Evolutionary conservation across 1,140 invertebrate genomes (phyloP).

Genomic region (Ceratosolen fusciceps): DNA sequence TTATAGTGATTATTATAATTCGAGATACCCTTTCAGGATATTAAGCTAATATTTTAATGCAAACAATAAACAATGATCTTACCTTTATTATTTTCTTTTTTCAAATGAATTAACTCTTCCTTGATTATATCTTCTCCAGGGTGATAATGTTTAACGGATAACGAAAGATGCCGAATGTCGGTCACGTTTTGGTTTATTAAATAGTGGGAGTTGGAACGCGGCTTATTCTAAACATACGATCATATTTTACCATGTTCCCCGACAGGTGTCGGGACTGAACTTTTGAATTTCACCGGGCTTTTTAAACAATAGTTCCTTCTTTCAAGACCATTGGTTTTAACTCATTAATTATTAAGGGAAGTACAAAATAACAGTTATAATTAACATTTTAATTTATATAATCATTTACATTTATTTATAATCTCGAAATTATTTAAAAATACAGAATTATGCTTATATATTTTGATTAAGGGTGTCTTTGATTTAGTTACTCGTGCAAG

Average conservation of each 20-base stretch:
- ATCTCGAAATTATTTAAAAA: constrained; percentile 35
- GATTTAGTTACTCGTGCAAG: neutral
- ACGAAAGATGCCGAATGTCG: constrained; percentile 11
- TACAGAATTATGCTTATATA: constrained; percentile 32
- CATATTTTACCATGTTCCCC: neutral
- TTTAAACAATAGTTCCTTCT: neutral
- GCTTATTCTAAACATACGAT: neutral
- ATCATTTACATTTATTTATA: constrained; percentile 37
- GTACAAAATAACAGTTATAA: neutral
- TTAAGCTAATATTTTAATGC: neutral
- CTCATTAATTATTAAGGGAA: neutral
- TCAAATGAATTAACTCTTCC: neutral
- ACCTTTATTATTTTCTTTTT: neutral
- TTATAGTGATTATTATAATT: neutral
- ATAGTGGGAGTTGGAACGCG: neutral
- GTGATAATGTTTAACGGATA: neutral
- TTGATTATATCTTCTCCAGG: neutral
- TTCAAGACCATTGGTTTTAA: neutral
- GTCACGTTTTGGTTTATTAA: constrained; percentile 29
- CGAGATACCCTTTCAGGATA: neutral
- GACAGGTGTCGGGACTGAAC: neutral
- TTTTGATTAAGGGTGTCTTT: constrained; percentile 20
- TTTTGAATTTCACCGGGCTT: constrained; percentile 5
- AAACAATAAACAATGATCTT: neutral
- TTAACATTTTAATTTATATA: constrained; percentile 11